Evolutionary conservation across 2,797 vertebrate genomes (phyloP), one percentile per base, ranked within the genome.

Genomic region (Chelmon rostratus): DNA sequence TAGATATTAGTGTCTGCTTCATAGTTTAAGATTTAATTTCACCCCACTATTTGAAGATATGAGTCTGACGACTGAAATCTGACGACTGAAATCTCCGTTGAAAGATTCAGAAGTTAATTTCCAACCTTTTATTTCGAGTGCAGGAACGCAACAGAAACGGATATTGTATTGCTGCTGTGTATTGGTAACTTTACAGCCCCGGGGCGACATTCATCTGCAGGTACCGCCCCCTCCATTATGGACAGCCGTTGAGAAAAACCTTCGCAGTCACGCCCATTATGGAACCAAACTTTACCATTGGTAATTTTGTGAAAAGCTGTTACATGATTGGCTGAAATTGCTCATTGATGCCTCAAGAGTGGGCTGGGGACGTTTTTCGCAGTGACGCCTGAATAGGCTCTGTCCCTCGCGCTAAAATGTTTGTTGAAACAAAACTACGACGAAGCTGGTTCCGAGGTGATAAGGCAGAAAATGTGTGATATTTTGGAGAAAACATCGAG

Each of bases 211-310:
- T 67, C 42, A n/a, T 1, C 5, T 10, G 3, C 8, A 50, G 37
- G 19, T 21, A 1, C 49, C 83, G 77, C 84, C 85, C 49, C 58
- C 57, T 65, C 4, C 1, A 31, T 70, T 12, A 31, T 4, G 1
- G 16, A 44, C 52, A 18, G 35, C 23, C 68, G 50, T 75, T 86
- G 66, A 57, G 19, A 62, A 82, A 83, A 76, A 33, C 13, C 46
- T 1, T 0, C 10, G 8, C 3, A 5, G 49, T 1, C 49, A 71
- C 82, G 50, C 82, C 88, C 68, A 52, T 25, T 1, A 0, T 1
- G 1, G 77, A 71, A 16, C 12, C 4, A 0, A 0, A 8, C 12
- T 3, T 52, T 78, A 5, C 25, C 0, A 90, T 92, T 92, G 85
- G 88, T 37, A 19, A 11, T 0, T 0, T 35, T 12, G 6, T 35